Conservation (phyloP, 2,888 invertebrate species). For the Spicauda simplicius region DNA sequence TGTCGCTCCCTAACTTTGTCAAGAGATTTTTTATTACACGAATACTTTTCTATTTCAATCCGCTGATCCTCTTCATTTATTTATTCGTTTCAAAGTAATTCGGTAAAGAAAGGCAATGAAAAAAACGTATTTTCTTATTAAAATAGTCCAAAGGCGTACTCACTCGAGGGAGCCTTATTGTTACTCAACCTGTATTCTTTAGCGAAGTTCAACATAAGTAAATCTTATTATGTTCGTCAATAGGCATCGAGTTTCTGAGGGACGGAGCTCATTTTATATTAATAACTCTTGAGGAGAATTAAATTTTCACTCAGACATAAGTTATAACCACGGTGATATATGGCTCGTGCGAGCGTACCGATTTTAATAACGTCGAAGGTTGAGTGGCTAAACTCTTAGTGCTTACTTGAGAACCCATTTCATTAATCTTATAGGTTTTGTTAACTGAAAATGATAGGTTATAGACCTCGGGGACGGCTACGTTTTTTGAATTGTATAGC, state of each 20-base stretch:
- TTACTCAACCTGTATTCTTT: conserved; percentile 76
- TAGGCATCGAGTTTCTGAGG: conserved; percentile 73
- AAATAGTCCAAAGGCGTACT: conserved; percentile 72
- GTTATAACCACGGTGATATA: conserved; percentile 24
- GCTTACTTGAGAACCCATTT: not conserved
- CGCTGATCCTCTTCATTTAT: conserved; percentile 76
- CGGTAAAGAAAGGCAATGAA: conserved; percentile 62
- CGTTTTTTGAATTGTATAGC: not conserved
- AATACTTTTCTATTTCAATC: conserved; percentile 81
- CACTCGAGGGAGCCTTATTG: conserved; percentile 70
- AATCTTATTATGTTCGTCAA: conserved; percentile 78
- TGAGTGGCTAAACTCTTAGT: conserved; percentile 8
- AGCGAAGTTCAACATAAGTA: conserved; percentile 67
- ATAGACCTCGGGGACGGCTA: not conserved
- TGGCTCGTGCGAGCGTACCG: conserved; percentile 12
- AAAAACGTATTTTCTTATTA: conserved; percentile 73
- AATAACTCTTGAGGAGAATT: conserved; percentile 56
- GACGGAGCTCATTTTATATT: conserved; percentile 67
- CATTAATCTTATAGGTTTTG: conserved; percentile 5
- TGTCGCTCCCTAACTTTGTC: conserved; percentile 74
- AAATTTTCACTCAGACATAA: conserved; percentile 39
- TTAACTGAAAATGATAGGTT: not conserved
- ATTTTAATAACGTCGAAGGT: conserved; percentile 13
- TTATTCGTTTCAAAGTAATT: conserved; percentile 80
- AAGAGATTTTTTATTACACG: conserved; percentile 77